Percentiles rank a stretch among this genome's conserved stretches.
These are phyloP conservation scores for Scophthalmus maximus DNA, from an alignment of 2,113 vertebrate species.

Conservation along the genomic window DNA sequence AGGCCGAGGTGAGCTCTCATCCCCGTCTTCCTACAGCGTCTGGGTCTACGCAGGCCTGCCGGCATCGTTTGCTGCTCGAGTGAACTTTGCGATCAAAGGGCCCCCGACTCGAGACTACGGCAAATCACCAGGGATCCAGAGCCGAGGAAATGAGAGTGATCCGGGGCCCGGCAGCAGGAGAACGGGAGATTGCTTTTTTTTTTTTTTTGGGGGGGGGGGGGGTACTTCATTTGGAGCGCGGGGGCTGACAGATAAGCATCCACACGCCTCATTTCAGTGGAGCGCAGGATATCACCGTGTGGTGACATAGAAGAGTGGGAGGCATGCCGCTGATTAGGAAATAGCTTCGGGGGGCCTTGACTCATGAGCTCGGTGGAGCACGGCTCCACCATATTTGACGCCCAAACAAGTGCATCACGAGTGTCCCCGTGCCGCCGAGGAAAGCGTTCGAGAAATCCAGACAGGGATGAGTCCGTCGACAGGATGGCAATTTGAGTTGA, in stretches of 20 bases:
- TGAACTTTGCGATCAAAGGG: conserved; percentile 58
- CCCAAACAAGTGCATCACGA: conserved; percentile 66
- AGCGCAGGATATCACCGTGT: conserved; percentile 72
- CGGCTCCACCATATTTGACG: conserved; percentile 60
- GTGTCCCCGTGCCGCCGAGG: conserved; percentile 6
- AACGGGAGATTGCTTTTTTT: conserved; percentile 46
- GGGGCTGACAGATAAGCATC: conserved; percentile 61
- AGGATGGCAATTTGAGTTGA: conserved; percentile 7
- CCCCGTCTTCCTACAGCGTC: not conserved
- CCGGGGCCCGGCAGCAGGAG: conserved; percentile 21
- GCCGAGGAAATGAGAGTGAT: conserved; percentile 55
- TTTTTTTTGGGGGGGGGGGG: no score
- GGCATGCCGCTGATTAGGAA: conserved; percentile 64
- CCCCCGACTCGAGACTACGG: conserved; percentile 35
- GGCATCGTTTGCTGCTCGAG: conserved; percentile 49
- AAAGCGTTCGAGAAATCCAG: conserved; percentile 30
- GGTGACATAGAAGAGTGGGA: conserved; percentile 59
- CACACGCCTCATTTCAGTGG: conserved; percentile 48
- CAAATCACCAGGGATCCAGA: conserved; percentile 11
- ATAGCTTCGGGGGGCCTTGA: conserved; percentile 63
- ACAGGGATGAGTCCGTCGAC: conserved; percentile 11
- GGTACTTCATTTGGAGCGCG: conserved; percentile 30
- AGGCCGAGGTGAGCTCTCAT: conserved; percentile 12
- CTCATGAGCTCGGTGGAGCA: conserved; percentile 61
- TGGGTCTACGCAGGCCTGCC: conserved; percentile 28